These are phyloP conservation scores for Phylloscopus trochilus DNA, from an alignment of 2,113 vertebrate species.

Conservation along the genomic window DNA sequence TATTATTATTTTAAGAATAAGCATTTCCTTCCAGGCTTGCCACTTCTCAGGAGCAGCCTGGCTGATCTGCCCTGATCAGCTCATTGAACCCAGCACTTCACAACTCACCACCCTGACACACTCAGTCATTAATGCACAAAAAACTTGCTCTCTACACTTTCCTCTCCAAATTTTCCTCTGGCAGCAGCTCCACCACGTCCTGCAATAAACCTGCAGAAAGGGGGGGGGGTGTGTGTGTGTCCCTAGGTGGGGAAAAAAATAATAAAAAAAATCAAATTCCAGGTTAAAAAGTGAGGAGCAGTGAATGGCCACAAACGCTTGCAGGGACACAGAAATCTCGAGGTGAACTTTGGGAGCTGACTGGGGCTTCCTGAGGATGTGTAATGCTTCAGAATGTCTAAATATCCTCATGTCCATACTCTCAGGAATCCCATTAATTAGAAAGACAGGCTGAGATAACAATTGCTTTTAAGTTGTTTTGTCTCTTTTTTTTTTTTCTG, in stretches of 20 bases:
- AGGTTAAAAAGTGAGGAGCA: neutral
- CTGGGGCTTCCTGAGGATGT: constrained; percentile 9
- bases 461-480: neutral
- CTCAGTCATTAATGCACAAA: too few relatives aligned
- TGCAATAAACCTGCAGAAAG: too few relatives aligned
- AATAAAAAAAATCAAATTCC: neutral
- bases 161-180: too few relatives aligned
- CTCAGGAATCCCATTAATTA: constrained; percentile 23
- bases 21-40: too few relatives aligned
- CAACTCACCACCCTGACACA: too few relatives aligned
- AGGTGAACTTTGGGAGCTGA: neutral
- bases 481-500: neutral
- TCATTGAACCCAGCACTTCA: too few relatives aligned
- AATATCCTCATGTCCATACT: neutral
- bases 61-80: too few relatives aligned
- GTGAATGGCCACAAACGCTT: neutral
- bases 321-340: neutral
- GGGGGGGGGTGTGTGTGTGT: rapidly evolving
- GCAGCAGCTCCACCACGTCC: rapidly evolving
- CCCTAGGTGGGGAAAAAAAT: rapidly evolving
- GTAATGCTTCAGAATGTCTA: neutral
- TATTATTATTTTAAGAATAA: too few relatives aligned
- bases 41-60: too few relatives aligned
- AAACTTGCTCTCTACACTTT: too few relatives aligned
- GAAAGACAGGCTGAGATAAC: neutral